phyloP scores from a whole-genome alignment of 2,113 vertebrate species.

The Seriola aureovittata region DNA sequence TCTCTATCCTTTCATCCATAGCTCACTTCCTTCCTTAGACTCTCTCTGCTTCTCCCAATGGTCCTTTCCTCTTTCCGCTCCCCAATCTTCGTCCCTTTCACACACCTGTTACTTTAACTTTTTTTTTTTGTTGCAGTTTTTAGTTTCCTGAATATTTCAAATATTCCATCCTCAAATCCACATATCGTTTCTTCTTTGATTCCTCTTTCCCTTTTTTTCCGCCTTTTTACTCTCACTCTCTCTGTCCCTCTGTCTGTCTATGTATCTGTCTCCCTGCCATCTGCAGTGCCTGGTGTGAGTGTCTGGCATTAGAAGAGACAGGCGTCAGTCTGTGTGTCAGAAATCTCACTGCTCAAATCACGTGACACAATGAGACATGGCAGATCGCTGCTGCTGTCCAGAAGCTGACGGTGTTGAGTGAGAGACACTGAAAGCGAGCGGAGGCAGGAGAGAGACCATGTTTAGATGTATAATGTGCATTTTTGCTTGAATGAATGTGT shows the following conservation, averaged over 20 bases:
- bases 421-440: slow-evolving; percentile 36
- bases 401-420: slow-evolving; percentile 36
- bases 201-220: background rate
- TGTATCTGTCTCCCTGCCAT: slow-evolving; percentile 42
- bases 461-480: background rate
- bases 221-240: background rate
- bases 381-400: slow-evolving; percentile 64
- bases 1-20: slow-evolving; percentile 61
- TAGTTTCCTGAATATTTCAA: background rate
- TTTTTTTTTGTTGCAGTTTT: background rate
- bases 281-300: slow-evolving; percentile 46
- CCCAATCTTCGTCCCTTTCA: background rate
- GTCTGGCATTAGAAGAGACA: slow-evolving; percentile 60
- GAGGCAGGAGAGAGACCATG: background rate
- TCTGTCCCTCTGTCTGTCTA: slow-evolving; percentile 19
- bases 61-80: background rate
- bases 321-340: slow-evolving; percentile 61
- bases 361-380: slow-evolving; percentile 54
- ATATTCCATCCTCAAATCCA: background rate
- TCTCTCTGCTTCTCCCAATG: slow-evolving; percentile 4
- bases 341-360: slow-evolving; percentile 65
- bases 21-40: slow-evolving; percentile 29
- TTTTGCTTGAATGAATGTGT: slow-evolving; percentile 12
- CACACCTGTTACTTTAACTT: background rate
- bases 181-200: background rate